Conservation (phyloP, 2,797 vertebrate genomes). For the Saxicola maurus region DNA sequence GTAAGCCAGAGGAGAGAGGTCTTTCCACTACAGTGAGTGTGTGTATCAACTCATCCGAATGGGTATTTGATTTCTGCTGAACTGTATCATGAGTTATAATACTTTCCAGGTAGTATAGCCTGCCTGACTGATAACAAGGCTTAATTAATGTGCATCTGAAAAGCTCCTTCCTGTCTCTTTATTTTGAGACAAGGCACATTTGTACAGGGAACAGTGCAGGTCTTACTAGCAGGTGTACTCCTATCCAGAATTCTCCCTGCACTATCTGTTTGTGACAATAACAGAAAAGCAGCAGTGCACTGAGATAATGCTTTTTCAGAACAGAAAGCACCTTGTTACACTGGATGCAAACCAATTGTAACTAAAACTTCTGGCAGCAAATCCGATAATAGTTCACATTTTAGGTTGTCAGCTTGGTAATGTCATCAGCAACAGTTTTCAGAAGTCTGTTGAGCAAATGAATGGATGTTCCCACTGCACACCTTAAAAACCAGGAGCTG, state of each 20-base stretch:
- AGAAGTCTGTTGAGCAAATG: slow-evolving; percentile 41
- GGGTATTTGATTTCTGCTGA: slow-evolving; percentile 64
- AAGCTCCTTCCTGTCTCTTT: slow-evolving; percentile 43
- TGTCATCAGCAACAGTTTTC: slow-evolving; percentile 43
- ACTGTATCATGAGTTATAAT: slow-evolving; percentile 60
- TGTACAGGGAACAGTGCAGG: not conserved
- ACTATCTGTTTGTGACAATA: not conserved
- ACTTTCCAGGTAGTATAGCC: slow-evolving; percentile 58
- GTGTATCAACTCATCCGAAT: slow-evolving; percentile 56
- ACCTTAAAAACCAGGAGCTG: slow-evolving; percentile 30
- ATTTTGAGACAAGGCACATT: slow-evolving; percentile 8
- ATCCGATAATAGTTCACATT: not conserved
- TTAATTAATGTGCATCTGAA: slow-evolving; percentile 59
- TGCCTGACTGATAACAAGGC: slow-evolving; percentile 54
- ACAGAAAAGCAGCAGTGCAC: not conserved
- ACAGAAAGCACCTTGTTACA: not conserved
- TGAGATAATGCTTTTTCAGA: not conserved
- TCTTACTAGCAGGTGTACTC: slow-evolving; percentile 5
- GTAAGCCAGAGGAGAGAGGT: slow-evolving; percentile 51
- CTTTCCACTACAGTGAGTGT: slow-evolving; percentile 61
- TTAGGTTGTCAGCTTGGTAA: slow-evolving; percentile 20
- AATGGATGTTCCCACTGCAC: slow-evolving; percentile 38
- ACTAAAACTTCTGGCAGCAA: not conserved
- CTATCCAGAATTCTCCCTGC: slow-evolving; percentile 3
- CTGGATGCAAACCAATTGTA: not conserved